Conservation (phyloP, 2,797 vertebrate species). For the Enteromius viviparus region DNA sequence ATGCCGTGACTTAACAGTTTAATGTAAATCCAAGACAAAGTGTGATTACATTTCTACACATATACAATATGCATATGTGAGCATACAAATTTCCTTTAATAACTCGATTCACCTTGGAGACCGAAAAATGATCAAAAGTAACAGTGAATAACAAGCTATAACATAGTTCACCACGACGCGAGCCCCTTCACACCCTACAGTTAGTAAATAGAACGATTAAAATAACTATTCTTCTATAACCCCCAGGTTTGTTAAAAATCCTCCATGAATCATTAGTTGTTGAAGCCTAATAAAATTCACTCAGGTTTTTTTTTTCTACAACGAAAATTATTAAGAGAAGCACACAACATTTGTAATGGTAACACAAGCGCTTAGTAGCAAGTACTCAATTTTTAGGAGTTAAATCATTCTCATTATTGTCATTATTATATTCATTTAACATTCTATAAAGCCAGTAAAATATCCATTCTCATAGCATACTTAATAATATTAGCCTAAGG, state of each 20-base stretch:
- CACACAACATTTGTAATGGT: constrained; percentile 96
- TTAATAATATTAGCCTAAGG: constrained; percentile 95
- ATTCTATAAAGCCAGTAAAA: constrained; percentile 99
- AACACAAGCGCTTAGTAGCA: constrained; percentile 98
- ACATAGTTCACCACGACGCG: constrained; percentile 98
- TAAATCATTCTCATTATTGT: constrained; percentile 88
- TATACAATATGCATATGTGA: constrained; percentile 99
- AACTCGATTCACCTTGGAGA: constrained; percentile 99
- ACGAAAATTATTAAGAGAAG: constrained; percentile 99
- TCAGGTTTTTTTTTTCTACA: constrained; percentile 92
- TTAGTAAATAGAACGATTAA: constrained; percentile 99
- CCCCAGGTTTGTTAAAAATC: constrained; percentile 95
- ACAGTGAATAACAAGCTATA: constrained; percentile 99
- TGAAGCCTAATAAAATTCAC: constrained; percentile 99
- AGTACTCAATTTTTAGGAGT: constrained; percentile 95
- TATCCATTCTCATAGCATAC: constrained; percentile 99
- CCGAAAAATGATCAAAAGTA: constrained; percentile 99
- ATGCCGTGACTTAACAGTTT: constrained; percentile 98
- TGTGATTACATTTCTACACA: constrained; percentile 99
- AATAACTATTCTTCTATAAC: constrained; percentile 99
- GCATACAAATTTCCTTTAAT: constrained; percentile 99
- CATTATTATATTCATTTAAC: constrained; percentile 90
- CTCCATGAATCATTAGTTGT: constrained; percentile 97
- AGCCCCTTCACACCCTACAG: constrained; percentile 96
- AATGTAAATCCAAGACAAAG: constrained; percentile 99